phyloP scores from a whole-genome alignment of 2,888 invertebrate species.

The Cartodere bifasciata region DNA sequence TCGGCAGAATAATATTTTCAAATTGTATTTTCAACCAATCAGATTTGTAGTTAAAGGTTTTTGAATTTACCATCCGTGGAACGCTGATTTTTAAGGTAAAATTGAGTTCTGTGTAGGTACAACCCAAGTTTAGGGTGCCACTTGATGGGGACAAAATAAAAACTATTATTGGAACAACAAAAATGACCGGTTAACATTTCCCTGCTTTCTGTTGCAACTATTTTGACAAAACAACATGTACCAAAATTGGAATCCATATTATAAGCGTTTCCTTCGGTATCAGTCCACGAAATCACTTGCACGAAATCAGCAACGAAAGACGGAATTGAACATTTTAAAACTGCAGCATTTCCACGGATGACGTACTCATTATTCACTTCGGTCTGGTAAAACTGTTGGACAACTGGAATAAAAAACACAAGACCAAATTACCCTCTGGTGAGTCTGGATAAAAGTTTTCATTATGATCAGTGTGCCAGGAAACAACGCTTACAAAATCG shows the following conservation, averaged over 20 bases:
- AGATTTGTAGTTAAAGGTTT: too few species aligned
- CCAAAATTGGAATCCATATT: constrained; percentile 51
- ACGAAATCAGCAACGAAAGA: constrained; percentile 87
- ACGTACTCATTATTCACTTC: constrained; percentile 89
- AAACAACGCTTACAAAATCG: constrained; percentile 78
- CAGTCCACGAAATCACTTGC: constrained; percentile 72
- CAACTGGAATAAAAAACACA: constrained; percentile 47
- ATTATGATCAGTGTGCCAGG: constrained; percentile 74
- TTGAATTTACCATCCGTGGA: too few species aligned
- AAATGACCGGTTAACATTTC: too few species aligned
- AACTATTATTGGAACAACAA: too few species aligned
- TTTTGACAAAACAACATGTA: constrained; percentile 24
- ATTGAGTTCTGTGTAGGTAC: too few species aligned
- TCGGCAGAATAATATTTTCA: too few species aligned
- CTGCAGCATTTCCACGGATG: constrained; percentile 76
- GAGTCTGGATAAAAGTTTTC: constrained; percentile 55
- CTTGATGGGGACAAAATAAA: too few species aligned
- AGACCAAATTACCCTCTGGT: constrained; percentile 24
- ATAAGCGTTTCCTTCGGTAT: constrained; percentile 66
- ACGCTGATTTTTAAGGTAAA: too few species aligned
- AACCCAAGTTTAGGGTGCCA: too few species aligned
- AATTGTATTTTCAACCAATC: too few species aligned
- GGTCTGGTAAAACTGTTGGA: constrained; percentile 80
- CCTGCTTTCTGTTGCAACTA: too few species aligned
- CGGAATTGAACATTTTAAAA: constrained; percentile 79